Evolutionary conservation across 2,797 vertebrate genomes (phyloP), one percentile per base, ranked within the genome.

Genomic region (Sorex maritimensis): DNA sequence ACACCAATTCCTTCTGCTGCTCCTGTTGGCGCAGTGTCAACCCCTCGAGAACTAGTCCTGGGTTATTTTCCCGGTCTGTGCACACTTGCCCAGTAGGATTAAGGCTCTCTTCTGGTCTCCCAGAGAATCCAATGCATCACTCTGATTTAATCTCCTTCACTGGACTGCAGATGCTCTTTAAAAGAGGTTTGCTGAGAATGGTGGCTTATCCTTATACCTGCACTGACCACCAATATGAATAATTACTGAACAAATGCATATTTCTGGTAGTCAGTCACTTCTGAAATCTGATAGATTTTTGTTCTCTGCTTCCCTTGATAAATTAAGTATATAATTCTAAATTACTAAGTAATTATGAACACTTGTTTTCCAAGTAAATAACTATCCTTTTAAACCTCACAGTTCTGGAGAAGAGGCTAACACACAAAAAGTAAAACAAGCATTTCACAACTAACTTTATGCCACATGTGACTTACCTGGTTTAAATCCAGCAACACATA

Each of bases 311-410:
- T 28, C 90, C 26, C 49, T 90, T 90, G 69, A 55, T 69, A 86
- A 77, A 67, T 61, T 78, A 75, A 82, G 86, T 23, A 90, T 3
- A 88, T 38, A 84, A 86, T 67, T 92, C 71, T 4, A 55, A 95
- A 87, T 74, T 88, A 92, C 28, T 93, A 84, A 91, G 49, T 28
- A 87, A 74, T 67, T 91, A 79, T 55, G 81, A 87, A 81, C 6
- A 5, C 10, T 55, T 83, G 2, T 63, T 91, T 94, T 94, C 17
- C 30, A 93, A 78, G n/a, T 90, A 80, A 86, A 28, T 85, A 34
- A 34, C 34, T 34, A 15, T 85, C 83, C 52, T 72, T 91, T 86
- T 55, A 91, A 93, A 85, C 9, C 41, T 34, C n/a, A 73, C 3
- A 88, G 74, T n/a, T 58, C 17, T 30, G 88, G 82, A 86, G 28